Evolutionary conservation across 1,140 invertebrate species (phyloP).

Genomic region (Arctopsyche grandis): DNA sequence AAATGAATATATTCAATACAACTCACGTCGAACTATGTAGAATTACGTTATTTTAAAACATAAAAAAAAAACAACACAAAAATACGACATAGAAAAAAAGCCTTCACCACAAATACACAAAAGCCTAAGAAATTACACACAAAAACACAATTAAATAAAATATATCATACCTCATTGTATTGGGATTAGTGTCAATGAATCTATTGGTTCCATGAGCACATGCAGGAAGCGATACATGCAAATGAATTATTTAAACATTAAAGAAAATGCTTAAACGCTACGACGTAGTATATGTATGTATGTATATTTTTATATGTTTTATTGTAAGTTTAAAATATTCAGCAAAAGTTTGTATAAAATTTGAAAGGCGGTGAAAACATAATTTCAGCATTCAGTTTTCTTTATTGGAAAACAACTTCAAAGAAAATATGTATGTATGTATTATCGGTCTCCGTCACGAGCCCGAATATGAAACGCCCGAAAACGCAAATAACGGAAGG

Average conservation of each 20-base stretch:
- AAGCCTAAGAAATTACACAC: slow-evolving; percentile 33
- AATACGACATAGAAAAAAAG: slow-evolving; percentile 14
- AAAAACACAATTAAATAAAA: slow-evolving; percentile 12
- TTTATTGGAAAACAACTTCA: too few relatives aligned
- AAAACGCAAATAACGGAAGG: too few relatives aligned
- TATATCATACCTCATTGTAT: slow-evolving; percentile 61
- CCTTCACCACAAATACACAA: slow-evolving; percentile 18
- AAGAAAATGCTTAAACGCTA: slow-evolving; percentile 17
- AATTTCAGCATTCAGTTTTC: too few relatives aligned
- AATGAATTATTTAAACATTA: slow-evolving; percentile 53
- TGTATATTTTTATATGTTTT: too few relatives aligned
- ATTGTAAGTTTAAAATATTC: neutral
- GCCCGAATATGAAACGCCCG: too few relatives aligned
- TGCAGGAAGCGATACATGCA: slow-evolving; percentile 68
- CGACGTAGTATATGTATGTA: neutral
- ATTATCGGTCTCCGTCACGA: too few relatives aligned
- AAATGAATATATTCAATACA: slow-evolving; percentile 23
- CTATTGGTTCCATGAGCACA: slow-evolving; percentile 61
- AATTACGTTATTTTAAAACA: neutral
- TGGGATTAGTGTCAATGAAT: slow-evolving; percentile 67
- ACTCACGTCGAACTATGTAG: neutral
- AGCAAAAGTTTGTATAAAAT: neutral
- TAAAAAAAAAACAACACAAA: neutral
- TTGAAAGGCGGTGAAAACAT: too few relatives aligned
- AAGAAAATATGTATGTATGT: too few relatives aligned